Percentiles rank a stretch among this genome's conserved stretches.
Evolutionary conservation across 92 coral and sea anemone genomes (phyloP).

Genomic region (Chrysogorgia sp.): DNA sequence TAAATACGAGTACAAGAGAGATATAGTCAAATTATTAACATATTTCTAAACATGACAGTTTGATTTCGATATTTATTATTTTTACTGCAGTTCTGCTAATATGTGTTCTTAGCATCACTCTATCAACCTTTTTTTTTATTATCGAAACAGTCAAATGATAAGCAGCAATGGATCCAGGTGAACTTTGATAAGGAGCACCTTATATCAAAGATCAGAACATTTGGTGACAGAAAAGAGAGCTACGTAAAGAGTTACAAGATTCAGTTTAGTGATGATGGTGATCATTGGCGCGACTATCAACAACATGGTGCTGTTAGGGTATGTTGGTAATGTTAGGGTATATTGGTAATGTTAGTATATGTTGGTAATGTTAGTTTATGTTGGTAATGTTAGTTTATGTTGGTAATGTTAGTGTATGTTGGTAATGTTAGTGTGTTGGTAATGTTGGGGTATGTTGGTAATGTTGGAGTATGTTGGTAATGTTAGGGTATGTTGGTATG

Average conservation of each 20-base stretch:
- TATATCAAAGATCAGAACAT: conserved; percentile 26
- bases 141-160: conserved; percentile 18
- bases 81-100: background rate
- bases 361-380: too few relatives aligned
- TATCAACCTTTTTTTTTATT: background rate
- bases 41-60: too few relatives aligned
- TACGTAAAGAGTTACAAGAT: conserved; percentile 70
- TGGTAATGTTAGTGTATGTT: too few relatives aligned
- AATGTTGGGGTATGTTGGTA: too few relatives aligned
- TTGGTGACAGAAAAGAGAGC: conserved; percentile 43
- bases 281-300: conserved; percentile 61
- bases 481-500: too few relatives aligned
- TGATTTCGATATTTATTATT: too few relatives aligned
- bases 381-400: too few relatives aligned
- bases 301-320: conserved; percentile 70
- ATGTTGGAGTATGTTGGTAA: too few relatives aligned
- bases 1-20: too few relatives aligned
- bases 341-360: too few relatives aligned
- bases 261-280: conserved; percentile 56
- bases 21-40: too few relatives aligned
- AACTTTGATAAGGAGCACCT: conserved; percentile 16
- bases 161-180: conserved; percentile 17
- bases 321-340: background rate
- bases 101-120: background rate
- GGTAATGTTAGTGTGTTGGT: too few relatives aligned